Evolutionary conservation across 2,888 invertebrate species (phyloP), one percentile per base, ranked within the genome.

Genomic region (Tanytarsus gracilentus): DNA sequence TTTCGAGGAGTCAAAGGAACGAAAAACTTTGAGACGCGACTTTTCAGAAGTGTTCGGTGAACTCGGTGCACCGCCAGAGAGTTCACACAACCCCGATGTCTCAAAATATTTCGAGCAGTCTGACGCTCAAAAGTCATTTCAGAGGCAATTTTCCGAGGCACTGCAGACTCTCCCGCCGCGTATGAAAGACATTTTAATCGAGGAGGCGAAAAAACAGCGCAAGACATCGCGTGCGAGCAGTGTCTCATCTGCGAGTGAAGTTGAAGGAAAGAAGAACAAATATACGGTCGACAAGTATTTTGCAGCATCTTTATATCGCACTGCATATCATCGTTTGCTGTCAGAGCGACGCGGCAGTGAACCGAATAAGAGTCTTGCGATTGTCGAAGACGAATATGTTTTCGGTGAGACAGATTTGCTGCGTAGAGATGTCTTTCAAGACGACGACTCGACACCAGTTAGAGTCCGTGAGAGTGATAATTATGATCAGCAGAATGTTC

Each of bases 271-370:
- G n/a, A n/a, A n/a, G n/a, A n/a, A n/a, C n/a, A n/a, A n/a, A n/a
- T 50, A 36, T 60, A 50, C 36, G 39, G 50, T 60, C 50, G 60
- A 60, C 48, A 60, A 60, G 36, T 60, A 50, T 50, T 60, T 60
- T 50, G 60, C 60, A 60, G 23, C 60, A 29, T 60, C 60, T 26
- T 39, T 60, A 14, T 60, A 50, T 33, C 49, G 60, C 11, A 60
- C 33, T 3, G 60, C 60, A 36, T 60, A 60, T 49, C 60, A 49
- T n/a, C 30, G 50, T 50, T 50, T 36, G 9, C 44, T 48, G 6
- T 25, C 50, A 14, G 18, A 40, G 33, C 36, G 50, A n/a, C n/a
- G 40, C 9, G 30, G 44, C 23, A 33, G 23, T 7, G 60, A 60
- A 26, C 23, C 21, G 1, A 25, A 49, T 27, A 23, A 33, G 14